These are phyloP conservation scores for Hipparchia semele DNA, from an alignment of 2,888 invertebrate genomes.

Conservation along the genomic window DNA sequence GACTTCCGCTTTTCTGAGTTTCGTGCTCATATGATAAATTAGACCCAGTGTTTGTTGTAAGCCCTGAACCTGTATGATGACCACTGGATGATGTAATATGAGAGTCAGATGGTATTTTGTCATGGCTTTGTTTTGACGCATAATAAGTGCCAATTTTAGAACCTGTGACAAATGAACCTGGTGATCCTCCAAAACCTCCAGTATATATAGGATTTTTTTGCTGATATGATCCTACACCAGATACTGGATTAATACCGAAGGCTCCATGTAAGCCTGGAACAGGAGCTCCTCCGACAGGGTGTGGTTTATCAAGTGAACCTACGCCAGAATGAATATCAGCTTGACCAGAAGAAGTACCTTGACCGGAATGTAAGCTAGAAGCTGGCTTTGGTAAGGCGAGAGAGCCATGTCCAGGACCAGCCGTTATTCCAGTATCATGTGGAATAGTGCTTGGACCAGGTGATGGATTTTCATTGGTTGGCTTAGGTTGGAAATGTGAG, in stretches of 20 bases:
- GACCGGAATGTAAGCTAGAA: constrained; percentile 10
- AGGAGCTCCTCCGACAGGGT: not conserved
- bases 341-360: constrained; percentile 47
- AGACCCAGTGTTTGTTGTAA: constrained; percentile 3
- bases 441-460: not conserved
- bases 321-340: constrained; percentile 38
- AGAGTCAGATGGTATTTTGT: constrained; percentile 7
- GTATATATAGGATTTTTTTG: constrained; percentile 43
- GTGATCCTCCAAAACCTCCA: constrained; percentile 49
- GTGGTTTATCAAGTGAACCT: not conserved
- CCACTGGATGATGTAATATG: constrained; percentile 4
- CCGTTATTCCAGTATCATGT: constrained; percentile 1
- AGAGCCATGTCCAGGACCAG: constrained; percentile 9
- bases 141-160: constrained; percentile 18
- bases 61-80: not conserved
- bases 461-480: constrained; percentile 2
- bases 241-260: not conserved
- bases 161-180: constrained; percentile 41
- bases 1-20: constrained; percentile 23
- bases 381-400: constrained; percentile 22
- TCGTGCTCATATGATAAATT: not conserved
- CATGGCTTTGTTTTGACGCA: constrained; percentile 5
- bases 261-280: constrained; percentile 8
- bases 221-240: not conserved
- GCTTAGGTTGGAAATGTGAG: constrained; percentile 7